Percentiles rank a stretch among this genome's conserved stretches.
phyloP scores from a whole-genome alignment of 2,797 vertebrate genomes.

The Siniperca undulata region DNA sequence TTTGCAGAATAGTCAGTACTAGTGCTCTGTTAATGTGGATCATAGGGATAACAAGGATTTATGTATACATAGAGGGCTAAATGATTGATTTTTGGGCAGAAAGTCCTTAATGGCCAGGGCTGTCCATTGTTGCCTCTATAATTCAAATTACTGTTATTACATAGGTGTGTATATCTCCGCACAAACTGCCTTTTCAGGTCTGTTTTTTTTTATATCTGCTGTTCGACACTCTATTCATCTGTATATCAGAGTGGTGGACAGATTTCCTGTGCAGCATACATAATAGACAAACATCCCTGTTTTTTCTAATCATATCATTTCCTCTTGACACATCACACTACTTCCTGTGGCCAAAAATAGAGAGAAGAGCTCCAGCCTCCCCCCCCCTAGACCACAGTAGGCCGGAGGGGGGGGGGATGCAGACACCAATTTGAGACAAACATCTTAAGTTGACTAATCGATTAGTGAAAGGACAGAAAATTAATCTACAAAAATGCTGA shows the following conservation, averaged over 20 bases:
- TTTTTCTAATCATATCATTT: conserved; percentile 75
- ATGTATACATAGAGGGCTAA: background rate
- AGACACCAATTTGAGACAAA: background rate
- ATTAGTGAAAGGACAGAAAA: background rate
- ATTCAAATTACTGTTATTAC: background rate
- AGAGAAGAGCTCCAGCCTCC: conserved; percentile 30
- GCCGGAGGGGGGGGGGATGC: background rate
- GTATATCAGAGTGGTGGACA: conserved; percentile 43
- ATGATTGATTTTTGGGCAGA: background rate
- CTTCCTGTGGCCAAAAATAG: conserved; percentile 79
- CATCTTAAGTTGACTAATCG: background rate
- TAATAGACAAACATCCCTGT: conserved; percentile 76
- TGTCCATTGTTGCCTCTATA: background rate
- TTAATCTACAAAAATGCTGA: background rate
- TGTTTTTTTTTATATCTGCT: background rate
- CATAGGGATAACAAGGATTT: background rate
- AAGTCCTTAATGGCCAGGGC: background rate
- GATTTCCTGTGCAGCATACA: conserved; percentile 76
- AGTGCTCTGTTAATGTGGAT: background rate
- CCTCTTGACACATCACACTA: conserved; percentile 74
- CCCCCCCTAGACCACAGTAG: background rate
- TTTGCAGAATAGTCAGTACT: background rate
- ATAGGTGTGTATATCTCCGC: background rate
- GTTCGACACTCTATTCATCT: conserved; percentile 21
- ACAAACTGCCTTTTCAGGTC: background rate